Evolutionary conservation across 92 coral and sea anemone genomes (phyloP).

Genomic region (Heliopora coerulea): DNA sequence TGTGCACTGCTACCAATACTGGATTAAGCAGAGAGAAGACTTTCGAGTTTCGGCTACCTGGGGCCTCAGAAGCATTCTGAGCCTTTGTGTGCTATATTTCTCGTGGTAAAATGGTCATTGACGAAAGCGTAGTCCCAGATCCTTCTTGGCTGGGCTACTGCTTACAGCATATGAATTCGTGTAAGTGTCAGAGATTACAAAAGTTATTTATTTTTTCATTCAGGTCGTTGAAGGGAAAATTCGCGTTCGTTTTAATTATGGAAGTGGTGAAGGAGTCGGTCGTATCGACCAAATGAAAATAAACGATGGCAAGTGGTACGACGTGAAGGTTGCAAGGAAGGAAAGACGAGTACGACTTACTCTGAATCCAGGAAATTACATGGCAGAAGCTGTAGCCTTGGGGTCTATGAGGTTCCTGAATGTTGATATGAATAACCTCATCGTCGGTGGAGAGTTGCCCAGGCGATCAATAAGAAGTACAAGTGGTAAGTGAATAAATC

Average conservation of each 20-base stretch:
- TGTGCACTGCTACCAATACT: too few species aligned
- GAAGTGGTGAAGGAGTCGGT: slow-evolving; percentile 91
- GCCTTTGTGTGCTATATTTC: too few species aligned
- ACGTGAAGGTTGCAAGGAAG: slow-evolving; percentile 85
- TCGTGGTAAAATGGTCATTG: too few species aligned
- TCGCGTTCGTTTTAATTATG: slow-evolving; percentile 93
- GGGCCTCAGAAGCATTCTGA: too few species aligned
- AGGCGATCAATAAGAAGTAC: slow-evolving; percentile 15
- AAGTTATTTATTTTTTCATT: background rate
- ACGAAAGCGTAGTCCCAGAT: too few species aligned
- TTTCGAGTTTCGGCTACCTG: too few species aligned
- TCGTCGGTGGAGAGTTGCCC: slow-evolving; percentile 33
- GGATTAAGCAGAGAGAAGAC: too few species aligned
- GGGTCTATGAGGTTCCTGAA: slow-evolving; percentile 95
- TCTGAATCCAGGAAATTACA: slow-evolving; percentile 80
- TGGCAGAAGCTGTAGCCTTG: slow-evolving; percentile 84
- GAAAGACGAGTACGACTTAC: slow-evolving; percentile 93
- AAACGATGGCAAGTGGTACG: slow-evolving; percentile 94
- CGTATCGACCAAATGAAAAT: slow-evolving; percentile 79
- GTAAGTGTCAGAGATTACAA: background rate
- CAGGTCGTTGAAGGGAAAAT: slow-evolving; percentile 89
- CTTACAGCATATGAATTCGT: too few species aligned
- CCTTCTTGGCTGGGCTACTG: too few species aligned
- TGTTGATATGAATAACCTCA: slow-evolving; percentile 48
- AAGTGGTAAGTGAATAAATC: background rate